Evolutionary conservation across 2,113 vertebrate species (phyloP), one percentile per base, ranked within the genome.

Genomic region (Machaerirhynchus nigripectus): DNA sequence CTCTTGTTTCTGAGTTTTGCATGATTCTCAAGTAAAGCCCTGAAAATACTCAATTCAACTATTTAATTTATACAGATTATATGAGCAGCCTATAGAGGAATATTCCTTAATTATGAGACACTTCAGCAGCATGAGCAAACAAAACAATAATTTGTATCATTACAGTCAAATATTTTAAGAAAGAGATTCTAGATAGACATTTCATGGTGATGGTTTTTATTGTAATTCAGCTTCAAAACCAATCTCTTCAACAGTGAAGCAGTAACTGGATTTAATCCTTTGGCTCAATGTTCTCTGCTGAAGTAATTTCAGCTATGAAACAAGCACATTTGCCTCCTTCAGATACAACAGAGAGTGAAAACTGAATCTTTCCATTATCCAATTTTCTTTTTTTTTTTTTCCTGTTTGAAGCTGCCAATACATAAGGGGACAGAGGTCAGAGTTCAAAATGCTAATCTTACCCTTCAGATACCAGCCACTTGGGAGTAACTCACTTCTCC

Each of bases 401-500:
- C 63, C 65, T 89, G 93, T 79, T 93, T 85, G 71, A 94, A 94
- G 89, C 44, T 90, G 79, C 63, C 47, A 18, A 89, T 91, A 95
- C 92, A 75, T 88, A 93, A 68, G 30, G 27, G 78, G 33, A 88
- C 35, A 69, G 73, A 84, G 94, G 93, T 90, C 96, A 92, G 40
- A 93, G 94, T 91, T 96, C 92, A 40, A 86, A 95, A 88, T 33
- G 37, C 84, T 93, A 84, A 87, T 91, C 75, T 95, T 78, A 90
- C 75, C 46, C 39, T 88, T 88, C 86, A 86, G 59, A 96, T 61
- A 91, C 40, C 82, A 67, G 80, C 53, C 92, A 40, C 81, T 33
- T 78, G 94, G 90, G 95, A 96, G 55, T 33, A 77, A 65, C 70
- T 94, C 68, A 47, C 56, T 88, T 96, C 60, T 85, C 50, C 82